Evolutionary conservation across 2,888 invertebrate genomes (phyloP).

Genomic region (Tetranychus piercei): DNA sequence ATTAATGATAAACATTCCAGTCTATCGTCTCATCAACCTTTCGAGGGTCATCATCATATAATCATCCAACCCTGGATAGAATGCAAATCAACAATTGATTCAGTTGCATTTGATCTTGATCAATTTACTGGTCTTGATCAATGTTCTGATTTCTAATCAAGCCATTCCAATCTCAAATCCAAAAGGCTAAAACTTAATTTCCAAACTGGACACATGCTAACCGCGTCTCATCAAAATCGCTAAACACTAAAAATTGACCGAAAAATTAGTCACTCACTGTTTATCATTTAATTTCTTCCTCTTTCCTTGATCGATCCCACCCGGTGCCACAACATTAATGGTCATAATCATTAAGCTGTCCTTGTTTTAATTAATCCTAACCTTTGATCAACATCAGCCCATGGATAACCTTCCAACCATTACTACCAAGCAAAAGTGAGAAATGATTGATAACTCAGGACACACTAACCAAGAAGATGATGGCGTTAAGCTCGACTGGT

Average conservation of each 20-base stretch:
- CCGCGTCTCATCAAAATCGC: not conserved
- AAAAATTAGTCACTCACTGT: too few relatives aligned
- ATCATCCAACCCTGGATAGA: slow-evolving; percentile 26
- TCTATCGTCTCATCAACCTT: not conserved
- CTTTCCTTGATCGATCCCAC: too few relatives aligned
- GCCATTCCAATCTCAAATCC: not conserved
- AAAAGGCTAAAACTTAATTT: not conserved
- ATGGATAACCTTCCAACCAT: too few relatives aligned
- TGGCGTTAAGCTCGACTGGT: too few relatives aligned
- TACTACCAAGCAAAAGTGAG: too few relatives aligned
- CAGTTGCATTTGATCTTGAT: slow-evolving; percentile 28
- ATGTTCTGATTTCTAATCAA: slow-evolving; percentile 23
- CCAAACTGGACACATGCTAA: not conserved
- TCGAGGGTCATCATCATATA: slow-evolving; percentile 12
- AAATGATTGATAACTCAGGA: too few relatives aligned
- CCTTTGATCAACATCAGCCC: not conserved
- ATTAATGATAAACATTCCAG: not conserved
- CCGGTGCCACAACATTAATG: too few relatives aligned
- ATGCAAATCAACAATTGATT: slow-evolving; percentile 27
- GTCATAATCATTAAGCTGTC: not conserved
- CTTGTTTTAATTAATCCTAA: not conserved
- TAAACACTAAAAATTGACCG: too few relatives aligned
- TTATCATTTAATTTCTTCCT: too few relatives aligned
- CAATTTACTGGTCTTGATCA: slow-evolving; percentile 25
- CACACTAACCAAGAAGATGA: too few relatives aligned